Evolutionary conservation across 2,113 vertebrate species (phyloP), one percentile per base, ranked within the genome.

Genomic region (Spilogale gracilis): DNA sequence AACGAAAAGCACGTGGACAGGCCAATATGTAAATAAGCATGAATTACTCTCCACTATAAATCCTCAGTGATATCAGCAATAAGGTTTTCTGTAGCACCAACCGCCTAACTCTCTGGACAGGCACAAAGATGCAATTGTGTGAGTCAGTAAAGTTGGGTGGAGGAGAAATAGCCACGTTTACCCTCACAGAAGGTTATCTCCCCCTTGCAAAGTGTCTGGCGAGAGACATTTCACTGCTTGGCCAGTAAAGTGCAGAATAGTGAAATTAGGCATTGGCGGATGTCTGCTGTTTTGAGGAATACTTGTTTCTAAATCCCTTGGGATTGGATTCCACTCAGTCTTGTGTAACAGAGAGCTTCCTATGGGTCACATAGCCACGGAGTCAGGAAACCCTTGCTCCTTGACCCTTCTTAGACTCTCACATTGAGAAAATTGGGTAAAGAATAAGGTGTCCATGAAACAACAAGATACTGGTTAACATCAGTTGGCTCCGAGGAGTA

Each of bases 161-260:
- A 73, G 61, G 1, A 43, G 32, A 84, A 76, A 65, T 0, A 45
- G n/a, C 18, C 60, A 12, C 38, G 21, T 21, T 60, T 43, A 58
- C 61, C 65, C 67, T 48, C 82, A 50, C 25, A 43, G 73, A 48
- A 69, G 85, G 78, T 83, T 30, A 32, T 82, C 60, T 30, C 45
- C 79, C 93, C 93, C 88, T 78, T 85, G 38, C 43, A 32, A 54
- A 71, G 52, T 89, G 48, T 91, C 87, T 83, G 94, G 88, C 43
- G 92, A 94, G 78, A 60, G 78, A 60, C 9, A 3, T 56, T 50
- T 69, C 43, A 60, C 94, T 21, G 45, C 45, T 65, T 69, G 43
- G 61, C n/a, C 78, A 83, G 48, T 13, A 27, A 58, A 61, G 50
- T 32, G 21, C 61, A 45, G 79, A 27, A 45, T 4, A 14, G 20